These are phyloP conservation scores for Lithophane leautieri DNA, from an alignment of 2,888 invertebrate genomes.

Conservation along the genomic window DNA sequence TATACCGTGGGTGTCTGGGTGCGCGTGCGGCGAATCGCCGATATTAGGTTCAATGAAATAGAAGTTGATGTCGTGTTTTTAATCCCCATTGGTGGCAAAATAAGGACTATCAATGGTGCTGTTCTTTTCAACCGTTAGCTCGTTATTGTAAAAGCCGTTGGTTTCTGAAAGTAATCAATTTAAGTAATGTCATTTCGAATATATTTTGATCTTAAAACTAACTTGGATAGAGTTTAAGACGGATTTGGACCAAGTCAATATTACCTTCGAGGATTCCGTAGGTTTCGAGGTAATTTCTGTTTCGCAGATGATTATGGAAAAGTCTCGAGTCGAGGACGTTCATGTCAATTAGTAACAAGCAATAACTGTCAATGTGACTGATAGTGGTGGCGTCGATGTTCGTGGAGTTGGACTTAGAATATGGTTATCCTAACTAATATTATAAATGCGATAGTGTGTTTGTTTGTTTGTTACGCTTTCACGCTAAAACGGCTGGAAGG, in stretches of 20 bases:
- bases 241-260: too few relatives aligned
- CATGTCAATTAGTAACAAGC: not conserved
- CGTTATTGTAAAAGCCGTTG: not conserved
- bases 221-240: too few relatives aligned
- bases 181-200: too few relatives aligned
- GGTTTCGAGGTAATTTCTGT: not conserved
- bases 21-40: not conserved
- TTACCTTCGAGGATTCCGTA: too few relatives aligned
- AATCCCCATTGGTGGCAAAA: not conserved
- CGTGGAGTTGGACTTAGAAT: not conserved
- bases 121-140: too few relatives aligned
- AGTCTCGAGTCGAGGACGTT: not conserved
- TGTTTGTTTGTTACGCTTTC: too few relatives aligned
- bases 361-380: not conserved
- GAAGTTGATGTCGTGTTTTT: not conserved
- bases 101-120: not conserved
- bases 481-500: too few relatives aligned
- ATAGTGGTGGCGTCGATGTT: not conserved
- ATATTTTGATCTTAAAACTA: too few relatives aligned
- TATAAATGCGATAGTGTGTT: too few relatives aligned
- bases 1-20: not conserved
- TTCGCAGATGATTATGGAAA: not conserved
- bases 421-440: not conserved
- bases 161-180: too few relatives aligned
- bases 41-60: not conserved